Evolutionary conservation across 2,113 vertebrate species (phyloP).

Genomic region (Lophochroa leadbeateri): DNA sequence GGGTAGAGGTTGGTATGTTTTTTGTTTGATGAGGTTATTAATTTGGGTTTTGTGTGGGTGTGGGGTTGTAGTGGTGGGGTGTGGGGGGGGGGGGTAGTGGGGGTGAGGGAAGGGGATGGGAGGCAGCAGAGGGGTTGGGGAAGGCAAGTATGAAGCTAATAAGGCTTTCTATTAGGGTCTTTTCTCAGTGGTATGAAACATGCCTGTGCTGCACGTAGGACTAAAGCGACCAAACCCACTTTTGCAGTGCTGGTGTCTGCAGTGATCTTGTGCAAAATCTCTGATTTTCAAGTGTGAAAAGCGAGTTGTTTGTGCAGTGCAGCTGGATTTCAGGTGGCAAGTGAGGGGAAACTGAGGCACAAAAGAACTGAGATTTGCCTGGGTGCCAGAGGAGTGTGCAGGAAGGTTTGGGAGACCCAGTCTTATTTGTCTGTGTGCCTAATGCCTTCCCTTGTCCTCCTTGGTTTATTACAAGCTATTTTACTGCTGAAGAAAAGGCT

Average conservation of each 20-base stretch:
- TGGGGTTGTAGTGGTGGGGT: too few relatives aligned
- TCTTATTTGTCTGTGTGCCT: background rate
- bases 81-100: too few relatives aligned
- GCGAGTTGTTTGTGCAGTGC: too few relatives aligned
- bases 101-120: background rate
- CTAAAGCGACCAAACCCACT: rapidly evolving
- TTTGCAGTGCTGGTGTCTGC: rapidly evolving
- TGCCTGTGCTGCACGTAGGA: background rate
- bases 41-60: too few relatives aligned
- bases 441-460: rapidly evolving
- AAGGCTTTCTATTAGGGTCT: background rate
- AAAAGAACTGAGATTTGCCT: background rate
- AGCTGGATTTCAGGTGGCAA: rapidly evolving
- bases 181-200: background rate
- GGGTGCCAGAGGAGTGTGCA: rapidly evolving
- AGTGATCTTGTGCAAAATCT: rapidly evolving
- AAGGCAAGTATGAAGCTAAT: background rate
- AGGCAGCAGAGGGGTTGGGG: background rate
- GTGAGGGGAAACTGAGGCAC: background rate
- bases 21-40: too few relatives aligned
- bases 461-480: background rate
- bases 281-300: rapidly evolving
- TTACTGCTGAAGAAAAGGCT: background rate
- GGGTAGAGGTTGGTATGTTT: too few relatives aligned
- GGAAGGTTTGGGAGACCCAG: background rate